These are phyloP conservation scores for Xestia ashworthii DNA, from an alignment of 2,888 invertebrate species.

Conservation along the genomic window DNA sequence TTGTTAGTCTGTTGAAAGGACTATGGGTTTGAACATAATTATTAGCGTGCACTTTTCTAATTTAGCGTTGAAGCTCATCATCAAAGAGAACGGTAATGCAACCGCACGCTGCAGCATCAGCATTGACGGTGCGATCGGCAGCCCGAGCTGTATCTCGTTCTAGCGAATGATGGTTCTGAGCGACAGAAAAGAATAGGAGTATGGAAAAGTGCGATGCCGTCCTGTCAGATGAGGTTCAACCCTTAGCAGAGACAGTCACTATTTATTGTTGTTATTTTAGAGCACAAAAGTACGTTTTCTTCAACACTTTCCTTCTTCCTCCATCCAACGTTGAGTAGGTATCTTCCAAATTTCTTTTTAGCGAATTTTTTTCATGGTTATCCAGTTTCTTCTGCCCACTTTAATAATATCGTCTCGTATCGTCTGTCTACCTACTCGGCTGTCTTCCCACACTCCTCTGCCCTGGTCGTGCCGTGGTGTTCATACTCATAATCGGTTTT, in stretches of 20 bases:
- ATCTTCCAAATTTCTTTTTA: not conserved
- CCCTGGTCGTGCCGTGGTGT: not conserved
- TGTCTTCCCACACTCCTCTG: not conserved
- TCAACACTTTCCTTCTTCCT: not conserved
- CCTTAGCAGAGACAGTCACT: not conserved
- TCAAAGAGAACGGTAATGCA: not conserved
- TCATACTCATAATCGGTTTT: not conserved
- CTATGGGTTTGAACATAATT: not conserved
- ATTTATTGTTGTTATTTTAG: too few relatives aligned
- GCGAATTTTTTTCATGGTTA: not conserved
- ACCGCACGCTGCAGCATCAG: not conserved
- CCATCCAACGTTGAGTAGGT: not conserved
- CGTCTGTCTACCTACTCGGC: not conserved
- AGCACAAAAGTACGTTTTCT: not conserved
- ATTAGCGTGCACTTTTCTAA: not conserved
- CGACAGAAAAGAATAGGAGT: not conserved
- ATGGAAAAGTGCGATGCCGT: not conserved
- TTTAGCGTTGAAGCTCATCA: not conserved
- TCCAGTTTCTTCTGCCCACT: not conserved
- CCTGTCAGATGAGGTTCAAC: not conserved
- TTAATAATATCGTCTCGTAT: not conserved
- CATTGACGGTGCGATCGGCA: not conserved
- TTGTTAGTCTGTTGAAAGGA: not conserved
- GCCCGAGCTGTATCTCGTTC: not conserved
- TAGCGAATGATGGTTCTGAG: not conserved